Evolutionary conservation across 1,140 invertebrate species (phyloP).

Genomic region (Hyles euphorbiae): DNA sequence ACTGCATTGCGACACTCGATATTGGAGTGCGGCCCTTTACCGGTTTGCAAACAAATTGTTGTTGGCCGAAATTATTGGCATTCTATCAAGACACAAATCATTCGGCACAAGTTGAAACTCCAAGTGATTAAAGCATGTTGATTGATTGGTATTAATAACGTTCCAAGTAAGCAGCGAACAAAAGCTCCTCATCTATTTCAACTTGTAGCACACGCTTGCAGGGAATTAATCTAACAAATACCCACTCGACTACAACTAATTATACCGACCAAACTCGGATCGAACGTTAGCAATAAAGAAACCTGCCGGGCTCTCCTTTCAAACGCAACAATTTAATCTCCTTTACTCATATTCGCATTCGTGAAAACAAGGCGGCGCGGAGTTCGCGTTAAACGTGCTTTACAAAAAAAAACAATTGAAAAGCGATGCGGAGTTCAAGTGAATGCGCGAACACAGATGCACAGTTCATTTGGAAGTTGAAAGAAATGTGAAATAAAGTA

Average conservation of each 20-base stretch:
- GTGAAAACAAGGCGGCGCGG: no score
- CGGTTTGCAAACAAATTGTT: no score
- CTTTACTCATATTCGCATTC: no score
- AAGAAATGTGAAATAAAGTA: conserved; percentile 13
- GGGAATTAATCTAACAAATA: conserved; percentile 18
- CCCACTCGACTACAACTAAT: background rate
- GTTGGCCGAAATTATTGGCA: no score
- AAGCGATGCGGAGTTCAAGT: background rate
- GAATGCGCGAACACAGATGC: background rate
- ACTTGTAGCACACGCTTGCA: conserved; percentile 3
- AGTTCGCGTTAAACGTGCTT: background rate
- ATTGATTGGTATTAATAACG: conserved; percentile 5
- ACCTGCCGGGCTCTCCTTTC: no score
- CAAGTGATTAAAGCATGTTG: background rate
- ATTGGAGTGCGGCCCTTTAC: background rate
- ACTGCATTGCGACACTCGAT: conserved; percentile 5
- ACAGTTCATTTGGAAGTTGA: conserved; percentile 5
- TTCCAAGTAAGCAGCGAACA: conserved; percentile 2
- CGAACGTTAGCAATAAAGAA: no score
- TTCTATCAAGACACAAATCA: no score
- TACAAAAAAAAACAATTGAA: conserved; percentile 4
- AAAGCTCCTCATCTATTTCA: conserved; percentile 18
- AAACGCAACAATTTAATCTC: no score
- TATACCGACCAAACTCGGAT: background rate
- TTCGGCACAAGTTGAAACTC: no score